phyloP scores from a whole-genome alignment of 2,113 vertebrate genomes.

The Hippocampus comes region DNA sequence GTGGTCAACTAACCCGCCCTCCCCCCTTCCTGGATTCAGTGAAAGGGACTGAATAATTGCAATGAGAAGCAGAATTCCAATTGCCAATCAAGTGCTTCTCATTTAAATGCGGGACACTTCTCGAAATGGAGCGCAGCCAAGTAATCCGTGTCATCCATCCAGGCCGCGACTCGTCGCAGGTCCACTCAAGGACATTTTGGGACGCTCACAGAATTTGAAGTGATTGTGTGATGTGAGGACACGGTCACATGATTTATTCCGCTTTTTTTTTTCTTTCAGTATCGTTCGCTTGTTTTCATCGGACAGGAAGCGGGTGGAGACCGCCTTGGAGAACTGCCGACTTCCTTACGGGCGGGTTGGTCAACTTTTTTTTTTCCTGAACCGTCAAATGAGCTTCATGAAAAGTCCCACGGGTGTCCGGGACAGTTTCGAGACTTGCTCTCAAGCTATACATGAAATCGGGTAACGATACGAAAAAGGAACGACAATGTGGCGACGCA shows the following conservation, averaged over 20 bases:
- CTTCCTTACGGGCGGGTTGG: conserved; percentile 92
- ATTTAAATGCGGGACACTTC: background rate
- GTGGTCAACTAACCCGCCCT: too few species aligned
- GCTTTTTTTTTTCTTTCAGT: conserved; percentile 63
- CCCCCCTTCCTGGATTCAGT: too few species aligned
- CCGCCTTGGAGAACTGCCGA: conserved; percentile 84
- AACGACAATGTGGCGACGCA: too few species aligned
- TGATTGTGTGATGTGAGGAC: background rate
- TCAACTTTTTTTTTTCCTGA: background rate
- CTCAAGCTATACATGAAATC: too few species aligned
- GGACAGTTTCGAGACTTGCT: too few species aligned
- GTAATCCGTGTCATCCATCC: background rate
- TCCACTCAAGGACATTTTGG: background rate
- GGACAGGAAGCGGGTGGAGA: conserved; percentile 93
- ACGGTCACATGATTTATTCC: background rate
- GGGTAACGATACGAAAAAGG: too few species aligned
- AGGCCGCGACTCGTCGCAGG: background rate
- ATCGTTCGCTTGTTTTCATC: conserved; percentile 91
- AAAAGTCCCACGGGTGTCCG: too few species aligned
- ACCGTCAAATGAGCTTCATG: too few species aligned
- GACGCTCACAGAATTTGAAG: background rate
- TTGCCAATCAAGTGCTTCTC: background rate
- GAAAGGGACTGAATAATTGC: background rate
- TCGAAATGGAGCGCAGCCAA: background rate
- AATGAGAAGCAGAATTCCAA: background rate